Conservation (phyloP, 2,888 invertebrate species). For the Perdita meconis region DNA sequence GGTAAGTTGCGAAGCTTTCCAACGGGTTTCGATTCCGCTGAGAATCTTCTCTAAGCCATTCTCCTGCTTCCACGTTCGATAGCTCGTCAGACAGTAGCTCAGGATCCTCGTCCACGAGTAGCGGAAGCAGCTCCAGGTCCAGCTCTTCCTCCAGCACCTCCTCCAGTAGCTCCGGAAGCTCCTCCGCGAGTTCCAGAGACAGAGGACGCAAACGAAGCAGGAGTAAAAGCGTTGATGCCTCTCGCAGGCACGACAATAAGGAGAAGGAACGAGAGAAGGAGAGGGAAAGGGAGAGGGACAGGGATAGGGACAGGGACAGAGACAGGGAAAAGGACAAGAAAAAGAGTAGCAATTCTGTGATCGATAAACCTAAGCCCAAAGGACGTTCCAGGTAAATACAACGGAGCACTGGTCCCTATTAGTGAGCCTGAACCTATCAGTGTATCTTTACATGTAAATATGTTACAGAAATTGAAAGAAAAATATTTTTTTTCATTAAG, state of each 20-base stretch:
- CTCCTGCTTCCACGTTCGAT: constrained; percentile 22
- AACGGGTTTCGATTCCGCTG: neutral
- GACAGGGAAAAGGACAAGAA: constrained; percentile 84
- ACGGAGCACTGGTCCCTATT: too few relatives aligned
- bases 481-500: too few relatives aligned
- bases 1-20: constrained; percentile 83
- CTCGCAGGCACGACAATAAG: constrained; percentile 83
- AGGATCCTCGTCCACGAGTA: constrained; percentile 85
- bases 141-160: constrained; percentile 91
- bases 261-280: constrained; percentile 84
- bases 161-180: constrained; percentile 90
- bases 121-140: constrained; percentile 86
- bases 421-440: too few relatives aligned
- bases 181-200: constrained; percentile 86
- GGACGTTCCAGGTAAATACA: constrained; percentile 75
- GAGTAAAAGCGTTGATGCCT: constrained; percentile 81
- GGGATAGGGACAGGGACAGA: constrained; percentile 83
- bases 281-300: constrained; percentile 83
- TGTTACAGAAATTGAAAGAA: too few relatives aligned
- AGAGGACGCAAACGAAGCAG: constrained; percentile 87
- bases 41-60: too few relatives aligned
- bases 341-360: constrained; percentile 77
- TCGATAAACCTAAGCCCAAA: constrained; percentile 83
- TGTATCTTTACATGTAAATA: too few relatives aligned
- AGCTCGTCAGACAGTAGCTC: constrained; percentile 93